Conservation (phyloP, 2,888 invertebrate genomes). For the Scaptomyza cyrtandrae region DNA sequence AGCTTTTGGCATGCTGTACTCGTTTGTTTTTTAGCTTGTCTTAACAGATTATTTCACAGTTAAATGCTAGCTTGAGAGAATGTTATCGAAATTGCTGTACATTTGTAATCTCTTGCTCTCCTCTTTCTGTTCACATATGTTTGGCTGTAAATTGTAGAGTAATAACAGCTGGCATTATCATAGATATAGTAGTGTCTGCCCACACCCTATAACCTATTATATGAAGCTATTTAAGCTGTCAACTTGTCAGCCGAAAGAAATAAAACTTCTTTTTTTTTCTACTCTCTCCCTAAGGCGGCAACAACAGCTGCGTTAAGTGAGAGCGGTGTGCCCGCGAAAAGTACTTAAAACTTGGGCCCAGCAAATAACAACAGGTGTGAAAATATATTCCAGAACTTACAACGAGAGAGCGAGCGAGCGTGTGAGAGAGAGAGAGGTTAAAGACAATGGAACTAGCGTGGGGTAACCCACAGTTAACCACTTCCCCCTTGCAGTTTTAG, state of each 20-base stretch:
- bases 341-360: constrained; percentile 5
- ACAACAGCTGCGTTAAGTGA: constrained; percentile 38
- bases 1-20: constrained; percentile 36
- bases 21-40: not conserved
- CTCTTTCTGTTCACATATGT: not conserved
- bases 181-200: constrained; percentile 6
- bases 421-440: constrained; percentile 10
- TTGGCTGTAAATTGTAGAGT: constrained; percentile 5
- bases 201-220: constrained; percentile 17
- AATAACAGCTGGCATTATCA: constrained; percentile 35
- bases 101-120: not conserved
- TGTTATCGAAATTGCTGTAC: constrained; percentile 3
- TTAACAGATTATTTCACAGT: constrained; percentile 26
- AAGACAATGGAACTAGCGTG: constrained; percentile 26
- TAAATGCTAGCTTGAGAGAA: constrained; percentile 5
- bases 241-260: constrained; percentile 41
- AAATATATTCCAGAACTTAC: constrained; percentile 41
- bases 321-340: constrained; percentile 25
- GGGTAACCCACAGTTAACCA: constrained; percentile 43
- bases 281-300: constrained; percentile 10
- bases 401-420: not conserved
- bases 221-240: constrained; percentile 58
- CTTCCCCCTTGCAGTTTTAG: constrained; percentile 49
- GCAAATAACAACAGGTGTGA: constrained; percentile 67
- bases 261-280: constrained; percentile 1